Evolutionary conservation across 2,888 invertebrate genomes (phyloP), one percentile per base, ranked within the genome.

Genomic region (Spatulosminthurus flaviceps): DNA sequence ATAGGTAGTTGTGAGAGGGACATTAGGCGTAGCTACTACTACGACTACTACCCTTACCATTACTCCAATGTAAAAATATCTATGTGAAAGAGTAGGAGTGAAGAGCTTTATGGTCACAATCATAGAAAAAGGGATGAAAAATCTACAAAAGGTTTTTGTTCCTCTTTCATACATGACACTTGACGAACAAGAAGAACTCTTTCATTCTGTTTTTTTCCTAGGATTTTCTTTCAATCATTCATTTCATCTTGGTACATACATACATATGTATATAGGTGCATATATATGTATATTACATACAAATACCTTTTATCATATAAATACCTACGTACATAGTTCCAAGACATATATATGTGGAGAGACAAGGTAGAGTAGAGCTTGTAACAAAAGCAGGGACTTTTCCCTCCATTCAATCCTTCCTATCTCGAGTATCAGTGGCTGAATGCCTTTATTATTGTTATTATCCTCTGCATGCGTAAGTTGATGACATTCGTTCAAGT

Each of bases 141-240:
- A 66, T 67, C 64, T 67, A 77, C 77, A 81, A 79, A 77, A 81
- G 76, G 28, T 70, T 81, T 69, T 79, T 78, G 77, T 78, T 80
- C 76, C 78, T 75, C 76, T 66, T 80, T 67, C 73, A 24, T 71
- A 67, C 72, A 77, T 81, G 81, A 80, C 81, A 81, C 81, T 81
- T 81, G 81, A 80, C 79, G 79, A 81, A 78, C 60, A 75, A 78
- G 74, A 71, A 60, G 77, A 24, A 69, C 64, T 75, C 66, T 69
- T 73, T 77, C 74, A 66, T 73, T 79, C 73, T 81, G 29, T 43
- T 75, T 73, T 76, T 77, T 64, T 73, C 42, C 73, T 21, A n/a
- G 51, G 66, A 69, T 66, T 51, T 72, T 79, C 77, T 70, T 70
- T 71, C 28, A 51, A 51, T 51, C 51, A 51, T 51, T 51, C 51